A percentile compares a stretch with the other conserved stretches of the same genome.
Evolutionary conservation across 2,888 invertebrate genomes (phyloP).

Genomic region (Eilema sororculum): DNA sequence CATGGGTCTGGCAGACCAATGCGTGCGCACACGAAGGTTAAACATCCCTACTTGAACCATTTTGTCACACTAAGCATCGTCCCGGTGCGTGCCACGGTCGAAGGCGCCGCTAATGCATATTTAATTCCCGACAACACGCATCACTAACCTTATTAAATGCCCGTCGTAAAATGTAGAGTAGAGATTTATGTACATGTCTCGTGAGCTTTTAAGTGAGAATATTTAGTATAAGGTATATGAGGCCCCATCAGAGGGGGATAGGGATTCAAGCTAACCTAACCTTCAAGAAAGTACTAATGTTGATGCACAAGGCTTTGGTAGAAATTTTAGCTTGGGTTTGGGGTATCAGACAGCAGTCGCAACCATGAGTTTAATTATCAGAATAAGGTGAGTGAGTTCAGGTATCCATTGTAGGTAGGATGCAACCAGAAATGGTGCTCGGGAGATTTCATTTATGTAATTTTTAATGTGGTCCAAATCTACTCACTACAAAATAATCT

Average conservation of each 20-base stretch:
- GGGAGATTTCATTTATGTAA: too few species aligned
- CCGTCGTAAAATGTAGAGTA: slow-evolving; percentile 5
- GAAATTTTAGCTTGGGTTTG: too few species aligned
- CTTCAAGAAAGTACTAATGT: too few species aligned
- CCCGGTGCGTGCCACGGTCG: slow-evolving; percentile 36
- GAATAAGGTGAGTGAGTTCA: too few species aligned
- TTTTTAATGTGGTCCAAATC: too few species aligned
- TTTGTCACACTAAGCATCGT: slow-evolving; percentile 16
- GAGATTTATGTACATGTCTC: neutral
- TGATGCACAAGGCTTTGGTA: neutral
- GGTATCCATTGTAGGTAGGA: too few species aligned
- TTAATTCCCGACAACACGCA: slow-evolving; percentile 51
- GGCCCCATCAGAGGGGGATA: neutral
- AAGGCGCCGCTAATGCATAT: slow-evolving; percentile 46
- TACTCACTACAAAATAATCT: too few species aligned
- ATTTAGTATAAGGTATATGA: neutral
- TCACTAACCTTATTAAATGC: slow-evolving; percentile 42
- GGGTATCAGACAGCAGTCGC: too few species aligned
- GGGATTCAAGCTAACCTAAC: neutral
- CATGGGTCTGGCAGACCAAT: neutral
- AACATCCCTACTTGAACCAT: slow-evolving; percentile 2
- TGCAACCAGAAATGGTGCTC: too few species aligned
- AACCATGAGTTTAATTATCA: too few species aligned
- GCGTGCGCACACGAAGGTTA: neutral
- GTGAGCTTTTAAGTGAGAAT: neutral